Evolutionary conservation across 2,113 vertebrate genomes (phyloP).

Genomic region (Gavialis gangeticus): DNA sequence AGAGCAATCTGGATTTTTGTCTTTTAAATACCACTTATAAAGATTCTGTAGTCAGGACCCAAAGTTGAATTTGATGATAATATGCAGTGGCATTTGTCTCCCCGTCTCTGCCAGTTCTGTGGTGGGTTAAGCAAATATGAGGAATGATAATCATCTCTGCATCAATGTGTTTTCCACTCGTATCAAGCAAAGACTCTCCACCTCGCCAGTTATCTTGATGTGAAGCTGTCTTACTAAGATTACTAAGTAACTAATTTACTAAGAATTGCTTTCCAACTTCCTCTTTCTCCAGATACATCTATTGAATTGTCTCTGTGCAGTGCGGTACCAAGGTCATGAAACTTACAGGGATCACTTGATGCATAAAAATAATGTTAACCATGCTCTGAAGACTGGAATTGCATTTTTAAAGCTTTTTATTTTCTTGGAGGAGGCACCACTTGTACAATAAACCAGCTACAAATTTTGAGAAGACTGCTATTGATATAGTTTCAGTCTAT

Average conservation of each 20-base stretch:
- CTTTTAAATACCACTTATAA: not conserved
- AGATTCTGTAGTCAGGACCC: not conserved
- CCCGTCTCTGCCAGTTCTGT: not conserved
- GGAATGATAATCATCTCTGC: not conserved
- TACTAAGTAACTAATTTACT: rapidly evolving
- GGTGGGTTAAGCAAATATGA: not conserved
- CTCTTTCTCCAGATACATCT: not conserved
- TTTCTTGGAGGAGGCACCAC: too few species aligned
- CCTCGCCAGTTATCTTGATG: not conserved
- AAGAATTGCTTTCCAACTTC: not conserved
- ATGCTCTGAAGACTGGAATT: rapidly evolving
- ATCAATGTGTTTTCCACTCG: not conserved
- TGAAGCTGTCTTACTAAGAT: rapidly evolving
- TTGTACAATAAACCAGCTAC: too few species aligned
- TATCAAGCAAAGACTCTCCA: rapidly evolving
- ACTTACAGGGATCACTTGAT: rapidly evolving
- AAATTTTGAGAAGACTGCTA: too few species aligned
- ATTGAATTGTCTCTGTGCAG: rapidly evolving
- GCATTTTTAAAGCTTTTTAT: not conserved
- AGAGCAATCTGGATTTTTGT: too few species aligned
- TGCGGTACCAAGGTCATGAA: rapidly evolving
- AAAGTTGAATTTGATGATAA: not conserved
- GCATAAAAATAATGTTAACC: rapidly evolving
- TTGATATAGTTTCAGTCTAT: too few species aligned
- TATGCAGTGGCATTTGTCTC: rapidly evolving